Percentiles rank a stretch among this genome's conserved stretches.
Conservation (phyloP, 2,797 vertebrate genomes). For the Eleutherodactylus coqui region DNA sequence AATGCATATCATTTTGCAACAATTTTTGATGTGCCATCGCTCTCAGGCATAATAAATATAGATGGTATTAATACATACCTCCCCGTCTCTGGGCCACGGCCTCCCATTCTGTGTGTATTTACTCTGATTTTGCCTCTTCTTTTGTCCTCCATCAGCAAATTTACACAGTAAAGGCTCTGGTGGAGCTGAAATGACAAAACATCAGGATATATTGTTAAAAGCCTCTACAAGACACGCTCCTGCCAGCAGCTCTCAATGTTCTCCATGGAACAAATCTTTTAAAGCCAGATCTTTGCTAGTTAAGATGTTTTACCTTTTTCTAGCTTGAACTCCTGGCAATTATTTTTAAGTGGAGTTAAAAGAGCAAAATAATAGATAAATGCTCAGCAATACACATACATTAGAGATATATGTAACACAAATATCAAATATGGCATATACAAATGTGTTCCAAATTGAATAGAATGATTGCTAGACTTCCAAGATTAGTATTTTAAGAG, state of each 20-base stretch:
- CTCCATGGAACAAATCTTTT: constrained; percentile 75
- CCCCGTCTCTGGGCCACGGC: constrained; percentile 95
- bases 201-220: constrained; percentile 73
- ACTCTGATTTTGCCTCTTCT: constrained; percentile 96
- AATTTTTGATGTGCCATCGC: background rate
- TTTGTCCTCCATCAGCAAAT: constrained; percentile 97
- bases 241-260: constrained; percentile 67
- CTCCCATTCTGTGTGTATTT: constrained; percentile 96
- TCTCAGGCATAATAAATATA: background rate
- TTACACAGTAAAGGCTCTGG: constrained; percentile 97
- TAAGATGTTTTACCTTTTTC: constrained; percentile 70
- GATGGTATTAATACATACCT: constrained; percentile 80
- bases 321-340: constrained; percentile 75
- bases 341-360: background rate
- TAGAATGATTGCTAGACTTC: too few relatives aligned
- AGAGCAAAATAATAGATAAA: background rate
- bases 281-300: constrained; percentile 74
- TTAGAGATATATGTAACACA: background rate
- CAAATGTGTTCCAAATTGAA: too few relatives aligned
- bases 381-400: background rate
- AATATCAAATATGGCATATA: background rate
- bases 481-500: too few relatives aligned
- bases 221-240: constrained; percentile 68
- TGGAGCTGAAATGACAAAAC: constrained; percentile 86
- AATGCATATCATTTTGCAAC: background rate